These are phyloP conservation scores for Marmota flaviventris DNA, from an alignment of 2,113 vertebrate species.

Conservation along the genomic window DNA sequence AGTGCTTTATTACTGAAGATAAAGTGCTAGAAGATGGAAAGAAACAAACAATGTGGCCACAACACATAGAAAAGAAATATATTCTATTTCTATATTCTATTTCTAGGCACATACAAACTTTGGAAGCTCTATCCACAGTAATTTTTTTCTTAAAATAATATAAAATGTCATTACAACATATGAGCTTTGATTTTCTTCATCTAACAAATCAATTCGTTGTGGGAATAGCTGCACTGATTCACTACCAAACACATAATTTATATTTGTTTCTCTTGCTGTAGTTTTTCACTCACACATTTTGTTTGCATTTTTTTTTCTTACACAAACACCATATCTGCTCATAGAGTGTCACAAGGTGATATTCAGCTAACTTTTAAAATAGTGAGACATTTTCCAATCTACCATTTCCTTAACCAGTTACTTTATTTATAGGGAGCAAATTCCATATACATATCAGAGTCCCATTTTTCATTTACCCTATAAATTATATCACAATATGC, in stretches of 20 bases:
- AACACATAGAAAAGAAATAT: background rate
- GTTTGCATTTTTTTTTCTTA: background rate
- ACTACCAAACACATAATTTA: background rate
- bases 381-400: background rate
- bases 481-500: background rate
- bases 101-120: background rate
- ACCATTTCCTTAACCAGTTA: conserved; percentile 37
- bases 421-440: conserved; percentile 62
- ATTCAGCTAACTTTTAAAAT: conserved; percentile 18
- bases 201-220: background rate
- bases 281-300: background rate
- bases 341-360: background rate
- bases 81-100: background rate
- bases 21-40: background rate
- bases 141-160: background rate
- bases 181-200: background rate
- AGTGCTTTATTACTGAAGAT: background rate
- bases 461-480: conserved; percentile 17
- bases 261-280: background rate
- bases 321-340: background rate
- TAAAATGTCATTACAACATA: background rate
- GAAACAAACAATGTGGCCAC: background rate
- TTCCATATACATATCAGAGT: background rate
- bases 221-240: conserved; percentile 52
- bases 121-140: background rate